A percentile compares a stretch with the other conserved stretches of the same genome.
Evolutionary conservation across 35 echinoderm and acorn worm genomes (phyloP).

Genomic region (Holothuria glaberrima): DNA sequence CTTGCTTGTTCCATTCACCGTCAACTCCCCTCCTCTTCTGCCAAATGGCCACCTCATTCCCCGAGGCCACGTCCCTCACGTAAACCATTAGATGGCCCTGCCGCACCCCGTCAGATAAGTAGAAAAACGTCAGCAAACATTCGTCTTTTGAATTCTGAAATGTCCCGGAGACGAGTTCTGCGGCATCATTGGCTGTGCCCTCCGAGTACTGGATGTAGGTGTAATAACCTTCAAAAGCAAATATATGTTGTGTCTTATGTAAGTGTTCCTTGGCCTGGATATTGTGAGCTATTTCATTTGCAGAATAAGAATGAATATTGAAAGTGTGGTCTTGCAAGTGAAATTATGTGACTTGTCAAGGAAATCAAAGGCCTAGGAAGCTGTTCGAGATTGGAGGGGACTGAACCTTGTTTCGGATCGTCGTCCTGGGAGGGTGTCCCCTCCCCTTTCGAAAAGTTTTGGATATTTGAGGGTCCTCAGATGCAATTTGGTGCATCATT

Average conservation of each 20-base stretch:
- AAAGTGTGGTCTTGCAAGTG: too few relatives aligned
- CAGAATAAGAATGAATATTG: too few relatives aligned
- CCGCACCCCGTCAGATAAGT: background rate
- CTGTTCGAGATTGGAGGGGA: too few relatives aligned
- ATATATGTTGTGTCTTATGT: background rate
- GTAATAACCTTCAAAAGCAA: conserved; percentile 2
- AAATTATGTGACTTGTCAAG: too few relatives aligned
- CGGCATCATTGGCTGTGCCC: conserved; percentile 9
- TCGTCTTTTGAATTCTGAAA: conserved; percentile 8
- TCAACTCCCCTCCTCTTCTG: conserved; percentile 5
- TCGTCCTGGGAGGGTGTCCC: too few relatives aligned
- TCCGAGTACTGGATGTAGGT: background rate
- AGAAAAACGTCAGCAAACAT: conserved; percentile 1
- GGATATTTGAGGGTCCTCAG: too few relatives aligned
- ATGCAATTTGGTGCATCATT: too few relatives aligned
- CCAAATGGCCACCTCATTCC: conserved; percentile 22
- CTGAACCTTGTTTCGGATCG: too few relatives aligned
- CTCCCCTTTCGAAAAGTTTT: too few relatives aligned
- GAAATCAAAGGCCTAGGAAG: too few relatives aligned
- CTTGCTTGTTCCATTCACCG: conserved; percentile 35
- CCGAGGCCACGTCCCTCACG: background rate
- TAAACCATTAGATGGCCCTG: conserved; percentile 25
- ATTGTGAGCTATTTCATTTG: too few relatives aligned
- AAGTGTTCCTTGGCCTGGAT: too few relatives aligned
- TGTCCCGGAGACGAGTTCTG: background rate